phyloP scores from a whole-genome alignment of 2,888 invertebrate genomes.

The Rhyacophila evoluta region DNA sequence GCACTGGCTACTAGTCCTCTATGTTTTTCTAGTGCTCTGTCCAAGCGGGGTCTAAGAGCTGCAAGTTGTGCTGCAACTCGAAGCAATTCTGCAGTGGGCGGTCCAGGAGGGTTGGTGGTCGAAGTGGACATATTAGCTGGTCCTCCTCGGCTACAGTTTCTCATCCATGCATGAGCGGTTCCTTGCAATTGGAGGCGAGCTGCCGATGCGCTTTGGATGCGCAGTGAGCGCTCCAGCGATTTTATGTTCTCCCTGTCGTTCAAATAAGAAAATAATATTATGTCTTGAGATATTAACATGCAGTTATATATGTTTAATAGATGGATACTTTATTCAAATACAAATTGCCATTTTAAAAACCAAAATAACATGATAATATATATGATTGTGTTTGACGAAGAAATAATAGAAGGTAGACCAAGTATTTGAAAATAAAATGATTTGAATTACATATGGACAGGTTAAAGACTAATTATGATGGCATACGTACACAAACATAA shows the following conservation, averaged over 20 bases:
- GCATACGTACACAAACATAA: too few relatives aligned
- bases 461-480: too few relatives aligned
- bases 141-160: slow-evolving; percentile 37
- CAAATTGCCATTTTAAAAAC: too few relatives aligned
- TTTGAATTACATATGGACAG: too few relatives aligned
- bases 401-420: too few relatives aligned
- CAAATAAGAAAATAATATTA: too few relatives aligned
- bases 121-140: slow-evolving; percentile 4
- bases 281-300: too few relatives aligned
- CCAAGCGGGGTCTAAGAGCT: slow-evolving; percentile 55
- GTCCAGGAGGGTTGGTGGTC: slow-evolving; percentile 6
- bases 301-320: too few relatives aligned
- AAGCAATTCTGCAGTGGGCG: slow-evolving; percentile 50
- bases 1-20: slow-evolving; percentile 58
- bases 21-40: slow-evolving; percentile 56
- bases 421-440: too few relatives aligned
- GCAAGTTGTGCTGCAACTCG: slow-evolving; percentile 56
- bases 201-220: slow-evolving; percentile 36
- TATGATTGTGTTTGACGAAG: too few relatives aligned
- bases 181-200: slow-evolving; percentile 43
- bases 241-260: slow-evolving; percentile 41
- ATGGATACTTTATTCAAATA: too few relatives aligned
- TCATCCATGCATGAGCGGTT: slow-evolving; percentile 50
- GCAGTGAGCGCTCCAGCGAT: slow-evolving; percentile 38
- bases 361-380: too few relatives aligned